These are phyloP conservation scores for Parauchenoglanis ngamensis DNA, from an alignment of 2,797 vertebrate species.

Conservation along the genomic window DNA sequence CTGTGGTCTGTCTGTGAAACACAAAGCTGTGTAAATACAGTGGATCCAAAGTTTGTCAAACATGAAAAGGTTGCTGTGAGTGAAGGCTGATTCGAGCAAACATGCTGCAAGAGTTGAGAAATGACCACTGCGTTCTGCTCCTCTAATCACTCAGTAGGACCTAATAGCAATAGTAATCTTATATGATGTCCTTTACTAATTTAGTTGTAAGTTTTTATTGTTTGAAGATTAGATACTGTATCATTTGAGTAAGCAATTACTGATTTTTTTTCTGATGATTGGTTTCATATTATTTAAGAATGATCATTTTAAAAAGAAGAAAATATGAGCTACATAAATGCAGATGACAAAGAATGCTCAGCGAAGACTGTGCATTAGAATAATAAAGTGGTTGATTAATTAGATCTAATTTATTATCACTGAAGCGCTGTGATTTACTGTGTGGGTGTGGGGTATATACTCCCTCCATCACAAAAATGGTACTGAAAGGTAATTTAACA, in stretches of 20 bases:
- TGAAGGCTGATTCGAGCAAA: background rate
- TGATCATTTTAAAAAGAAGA: background rate
- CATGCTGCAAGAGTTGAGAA: background rate
- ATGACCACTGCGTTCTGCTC: background rate
- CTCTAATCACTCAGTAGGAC: background rate
- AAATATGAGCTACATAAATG: background rate
- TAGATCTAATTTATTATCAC: background rate
- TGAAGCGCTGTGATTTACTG: background rate
- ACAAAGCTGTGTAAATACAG: background rate
- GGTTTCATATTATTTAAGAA: background rate
- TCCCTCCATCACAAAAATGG: background rate
- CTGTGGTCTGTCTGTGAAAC: background rate
- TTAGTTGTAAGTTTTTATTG: background rate
- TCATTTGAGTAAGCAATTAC: background rate
- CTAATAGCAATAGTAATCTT: background rate
- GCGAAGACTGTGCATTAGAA: background rate
- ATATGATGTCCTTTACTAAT: background rate
- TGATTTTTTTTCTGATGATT: background rate
- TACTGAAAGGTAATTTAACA: background rate
- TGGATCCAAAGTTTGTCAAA: background rate
- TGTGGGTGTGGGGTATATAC: background rate
- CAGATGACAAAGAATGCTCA: background rate
- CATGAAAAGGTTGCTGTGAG: background rate
- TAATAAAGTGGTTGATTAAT: slow-evolving; percentile 5
- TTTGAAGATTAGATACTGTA: background rate